Conservation (phyloP, 2,113 vertebrate genomes). For the Microcebus griseorufus region DNA sequence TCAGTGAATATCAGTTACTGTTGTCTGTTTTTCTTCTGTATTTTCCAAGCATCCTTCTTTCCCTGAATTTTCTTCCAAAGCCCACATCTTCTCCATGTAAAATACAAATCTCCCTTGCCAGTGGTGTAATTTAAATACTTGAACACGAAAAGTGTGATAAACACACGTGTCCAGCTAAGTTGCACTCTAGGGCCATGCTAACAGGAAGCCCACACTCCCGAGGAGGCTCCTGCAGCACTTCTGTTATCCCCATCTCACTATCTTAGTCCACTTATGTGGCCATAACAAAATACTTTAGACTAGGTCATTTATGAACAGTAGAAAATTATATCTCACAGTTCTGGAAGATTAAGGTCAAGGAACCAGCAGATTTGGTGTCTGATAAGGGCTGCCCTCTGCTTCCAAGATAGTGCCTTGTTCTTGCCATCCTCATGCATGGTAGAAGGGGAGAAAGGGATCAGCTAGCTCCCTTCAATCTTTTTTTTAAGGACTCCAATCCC, state of each 20-base stretch:
- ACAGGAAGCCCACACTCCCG: not conserved
- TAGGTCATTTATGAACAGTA: not conserved
- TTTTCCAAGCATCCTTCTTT: not conserved
- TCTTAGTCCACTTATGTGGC: not conserved
- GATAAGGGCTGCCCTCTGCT: not conserved
- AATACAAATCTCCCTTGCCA: not conserved
- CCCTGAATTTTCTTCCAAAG: not conserved
- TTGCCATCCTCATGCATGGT: not conserved
- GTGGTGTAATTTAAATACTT: not conserved
- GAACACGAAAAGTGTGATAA: not conserved
- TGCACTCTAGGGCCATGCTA: not conserved
- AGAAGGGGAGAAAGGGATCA: not conserved
- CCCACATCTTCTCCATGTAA: not conserved
- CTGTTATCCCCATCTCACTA: not conserved
- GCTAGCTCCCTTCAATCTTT: not conserved
- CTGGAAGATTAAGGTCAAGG: not conserved
- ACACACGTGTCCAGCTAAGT: fast-evolving
- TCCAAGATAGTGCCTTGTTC: not conserved
- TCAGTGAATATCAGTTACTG: too few relatives aligned
- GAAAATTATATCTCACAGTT: not conserved
- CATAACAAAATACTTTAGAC: not conserved
- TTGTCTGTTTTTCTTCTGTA: not conserved
- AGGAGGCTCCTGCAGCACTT: not conserved
- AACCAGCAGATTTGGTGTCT: not conserved
- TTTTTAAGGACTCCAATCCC: not conserved